Evolutionary conservation across 2,113 vertebrate species (phyloP), one percentile per base, ranked within the genome.

Genomic region (Semicossyphus pulcher): DNA sequence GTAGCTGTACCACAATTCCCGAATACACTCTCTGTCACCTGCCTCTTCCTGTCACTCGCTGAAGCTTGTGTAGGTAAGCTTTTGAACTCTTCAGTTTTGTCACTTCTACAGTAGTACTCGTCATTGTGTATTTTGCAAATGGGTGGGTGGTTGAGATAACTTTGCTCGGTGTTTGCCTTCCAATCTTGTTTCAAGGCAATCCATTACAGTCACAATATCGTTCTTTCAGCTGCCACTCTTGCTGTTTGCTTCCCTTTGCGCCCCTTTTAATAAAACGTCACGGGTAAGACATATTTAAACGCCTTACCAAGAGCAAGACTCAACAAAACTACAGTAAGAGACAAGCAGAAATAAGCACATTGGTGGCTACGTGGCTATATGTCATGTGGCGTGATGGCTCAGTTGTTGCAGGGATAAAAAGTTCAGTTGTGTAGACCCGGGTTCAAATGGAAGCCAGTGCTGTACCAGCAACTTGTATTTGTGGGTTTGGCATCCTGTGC

Each of bases 111-210:
- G n/a, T n/a, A 1, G 5, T 37, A n/a, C 41, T 4, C 44, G 12
- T 70, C 53, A 15, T 10, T 54, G 51, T 54, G 47, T 47, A 20
- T 78, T 65, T 72, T 28, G 53, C 36, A 23, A 41, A 49, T 20
- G 8, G 41, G 52, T 25, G 32, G 36, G 76, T 70, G 34, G 52
- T 65, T 26, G 36, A 44, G 12, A 60, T 26, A 26, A 44, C 10
- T 48, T 37, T 72, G 20, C 15, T 14, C 2, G 44, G 21, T 72
- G 37, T 58, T 74, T 78, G 59, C 63, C 36, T 61, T 29, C 16
- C 21, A n/a, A 6, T 32, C 49, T 41, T 49, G 31, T 29, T 61
- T 32, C 0, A 16, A 62, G 49, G 25, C 25, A n/a, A 44, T 59
- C 58, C 5, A 56, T 63, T 63, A 20, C 29, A 66, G 14, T 49